Base-by-base conservation (phyloP, 1,140 invertebrate genomes). In the Drosophila pseudoobscura region DNA sequence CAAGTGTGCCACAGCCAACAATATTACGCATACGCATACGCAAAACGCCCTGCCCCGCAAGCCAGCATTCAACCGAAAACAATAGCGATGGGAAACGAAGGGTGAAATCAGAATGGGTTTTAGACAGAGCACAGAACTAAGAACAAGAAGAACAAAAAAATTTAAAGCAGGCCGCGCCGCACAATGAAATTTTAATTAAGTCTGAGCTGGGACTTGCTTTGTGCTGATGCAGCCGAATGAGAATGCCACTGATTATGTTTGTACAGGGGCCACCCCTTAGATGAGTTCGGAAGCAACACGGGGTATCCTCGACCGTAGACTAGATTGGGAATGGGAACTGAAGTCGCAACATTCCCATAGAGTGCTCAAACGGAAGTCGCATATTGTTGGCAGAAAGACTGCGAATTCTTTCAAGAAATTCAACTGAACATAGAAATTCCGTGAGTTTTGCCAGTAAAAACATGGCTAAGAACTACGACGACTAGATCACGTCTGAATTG, bases 151-250 rank as follows among this genome's bases (percentile, higher is more conserved):
- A 75, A 52, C 53, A 74, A 46, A 47, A 74, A 53, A 44, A 66
- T 54, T 74, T 53, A 80, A 85, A 80, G 68, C 78, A 57, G 56
- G 64, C 77, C 82, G 60, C 53, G 64, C 77, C 77, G 70, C 76
- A 84, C 80, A 84, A 84, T 84, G 80, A 87, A 84, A 84, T 84
- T 84, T 87, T 84, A 84, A 87, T 84, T 84, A 84, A 80, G 80
- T 87, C 82, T 80, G 77, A 74, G 80, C 62, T 55, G 73, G 60
- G 63, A 58, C 50, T 75, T 50, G 73, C 65, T 80, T 87, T 84
- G 82, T 84, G 82, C 77, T 80, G 82, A 84, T 77, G 82, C 80
- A 84, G 80, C 82, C 77, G 63, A 80, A 85, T 77, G 80, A 80
- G 80, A 85, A 85, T 85, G 80, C 80, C 80, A 85, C 80, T 84